A percentile compares a stretch with the other conserved stretches of the same genome.
Conservation (phyloP, 1,140 invertebrate genomes). For the Eriosoma lanigerum region DNA sequence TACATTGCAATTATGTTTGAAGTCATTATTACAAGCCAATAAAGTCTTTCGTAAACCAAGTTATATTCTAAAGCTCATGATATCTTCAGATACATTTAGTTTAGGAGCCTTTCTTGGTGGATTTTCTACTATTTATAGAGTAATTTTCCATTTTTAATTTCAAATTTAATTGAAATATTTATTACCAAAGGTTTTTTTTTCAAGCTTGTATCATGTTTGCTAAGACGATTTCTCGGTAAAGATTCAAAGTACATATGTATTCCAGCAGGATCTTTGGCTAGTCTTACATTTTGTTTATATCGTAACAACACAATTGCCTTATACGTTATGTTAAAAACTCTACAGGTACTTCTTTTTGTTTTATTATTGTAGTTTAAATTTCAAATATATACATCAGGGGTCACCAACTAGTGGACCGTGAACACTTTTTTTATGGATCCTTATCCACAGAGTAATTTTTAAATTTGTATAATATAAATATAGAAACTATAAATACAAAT, state of each 20-base stretch:
- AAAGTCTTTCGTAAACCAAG: conserved; percentile 61
- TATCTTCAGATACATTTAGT: conserved; percentile 64
- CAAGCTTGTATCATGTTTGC: conserved; percentile 64
- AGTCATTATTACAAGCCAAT: conserved; percentile 62
- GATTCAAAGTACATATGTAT: conserved; percentile 66
- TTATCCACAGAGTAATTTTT: too few relatives aligned
- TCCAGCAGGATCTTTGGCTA: conserved; percentile 67
- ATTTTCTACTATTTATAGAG: conserved; percentile 67
- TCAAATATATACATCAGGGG: too few relatives aligned
- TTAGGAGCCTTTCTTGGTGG: conserved; percentile 67
- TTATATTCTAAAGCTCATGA: conserved; percentile 61
- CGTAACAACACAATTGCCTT: conserved; percentile 70
- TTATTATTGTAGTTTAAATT: conserved; percentile 2
- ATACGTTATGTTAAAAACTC: conserved; percentile 72
- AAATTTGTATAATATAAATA: too few relatives aligned
- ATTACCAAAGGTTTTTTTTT: conserved; percentile 53
- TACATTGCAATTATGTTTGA: conserved; percentile 64
- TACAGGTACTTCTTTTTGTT: conserved; percentile 63
- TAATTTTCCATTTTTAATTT: conserved; percentile 56
- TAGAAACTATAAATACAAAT: too few relatives aligned
- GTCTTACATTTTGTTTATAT: conserved; percentile 66
- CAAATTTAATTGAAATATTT: conserved; percentile 16
- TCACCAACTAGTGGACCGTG: too few relatives aligned
- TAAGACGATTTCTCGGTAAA: conserved; percentile 62
- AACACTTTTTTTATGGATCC: too few relatives aligned